Evolutionary conservation across 2,888 invertebrate species (phyloP), one percentile per base, ranked within the genome.

Genomic region (Crioceris asparagi): DNA sequence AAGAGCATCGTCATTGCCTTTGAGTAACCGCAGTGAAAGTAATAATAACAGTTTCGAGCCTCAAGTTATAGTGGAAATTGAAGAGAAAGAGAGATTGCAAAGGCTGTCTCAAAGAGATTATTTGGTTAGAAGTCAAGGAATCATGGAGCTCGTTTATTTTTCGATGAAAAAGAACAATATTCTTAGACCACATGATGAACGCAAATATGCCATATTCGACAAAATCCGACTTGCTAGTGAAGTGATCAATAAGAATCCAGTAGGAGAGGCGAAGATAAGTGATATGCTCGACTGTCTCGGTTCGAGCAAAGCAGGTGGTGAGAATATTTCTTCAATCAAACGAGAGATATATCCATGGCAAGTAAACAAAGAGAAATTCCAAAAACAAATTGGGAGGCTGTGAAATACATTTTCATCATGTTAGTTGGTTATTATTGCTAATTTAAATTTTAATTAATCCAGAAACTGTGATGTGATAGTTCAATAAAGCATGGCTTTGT

Each of bases 61-160:
- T 1, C 23, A 33, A 11, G 27, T 70, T n/a, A 75, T 82, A 50
- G 65, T 76, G 41, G 73, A 77, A 57, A 64, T 75, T 8, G 86
- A 86, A 53, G 86, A 86, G 56, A 72, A 78, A 12, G 75, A 84
- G 52, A 70, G 83, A 3, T 58, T 77, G 31, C 74, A 72, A 46
- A 62, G 69, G 41, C 57, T 83, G 43, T 75, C 77, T 6, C 79
- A 83, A 56, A 64, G 83, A 29, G 79, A 81, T 52, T 77, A 75
- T 57, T 64, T 83, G 32, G 70, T 83, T 14, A 67, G 77, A 35
- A 81, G 78, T 57, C 75, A 77, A 47, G 79, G 82, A 26, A 70
- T 83, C 57, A 58, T 81, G 33, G 77, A 81, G 53, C 72, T 75
- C 60, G 74, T 78, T 41, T 79, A 79, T 55, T 66, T 73, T 51